A percentile compares a stretch with the other conserved stretches of the same genome.
phyloP scores from a whole-genome alignment of 2,888 invertebrate species.

The Caenorhabditis sulstoni region DNA sequence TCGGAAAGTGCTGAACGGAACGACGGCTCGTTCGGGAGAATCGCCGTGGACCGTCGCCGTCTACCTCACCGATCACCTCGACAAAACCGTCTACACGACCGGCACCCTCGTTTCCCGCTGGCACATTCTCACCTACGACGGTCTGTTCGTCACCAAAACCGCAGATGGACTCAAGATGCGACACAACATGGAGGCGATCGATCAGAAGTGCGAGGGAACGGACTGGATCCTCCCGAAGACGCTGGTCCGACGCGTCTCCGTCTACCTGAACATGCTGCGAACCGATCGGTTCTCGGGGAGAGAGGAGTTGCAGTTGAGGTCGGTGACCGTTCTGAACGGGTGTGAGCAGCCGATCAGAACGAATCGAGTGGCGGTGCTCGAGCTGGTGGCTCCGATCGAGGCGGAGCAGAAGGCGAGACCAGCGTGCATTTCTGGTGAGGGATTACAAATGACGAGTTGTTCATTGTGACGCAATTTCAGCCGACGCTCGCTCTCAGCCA shows the following conservation, averaged over 20 bases:
- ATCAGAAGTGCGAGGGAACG: slow-evolving; percentile 1
- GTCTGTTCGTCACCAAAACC: slow-evolving; percentile 21
- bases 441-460: neutral
- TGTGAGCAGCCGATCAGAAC: neutral
- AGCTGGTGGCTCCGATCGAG: neutral
- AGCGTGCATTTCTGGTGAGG: slow-evolving; percentile 3
- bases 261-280: slow-evolving; percentile 11
- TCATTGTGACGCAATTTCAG: neutral
- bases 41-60: slow-evolving; percentile 28
- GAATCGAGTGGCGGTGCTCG: slow-evolving; percentile 10
- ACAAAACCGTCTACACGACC: slow-evolving; percentile 21
- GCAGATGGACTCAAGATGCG: slow-evolving; percentile 10
- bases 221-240: slow-evolving; percentile 12
- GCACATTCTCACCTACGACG: slow-evolving; percentile 35
- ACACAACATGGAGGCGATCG: neutral
- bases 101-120: slow-evolving; percentile 21
- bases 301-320: neutral
- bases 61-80: slow-evolving; percentile 6
- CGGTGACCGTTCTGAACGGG: slow-evolving; percentile 13
- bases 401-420: slow-evolving; percentile 4
- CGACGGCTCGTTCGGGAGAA: slow-evolving; percentile 7
- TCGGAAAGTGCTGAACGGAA: slow-evolving; percentile 37
- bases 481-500: neutral
- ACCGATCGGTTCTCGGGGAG: neutral
- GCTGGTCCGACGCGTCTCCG: neutral